phyloP scores from a whole-genome alignment of 2,797 vertebrate species.

The Odontamblyopus rebecca region DNA sequence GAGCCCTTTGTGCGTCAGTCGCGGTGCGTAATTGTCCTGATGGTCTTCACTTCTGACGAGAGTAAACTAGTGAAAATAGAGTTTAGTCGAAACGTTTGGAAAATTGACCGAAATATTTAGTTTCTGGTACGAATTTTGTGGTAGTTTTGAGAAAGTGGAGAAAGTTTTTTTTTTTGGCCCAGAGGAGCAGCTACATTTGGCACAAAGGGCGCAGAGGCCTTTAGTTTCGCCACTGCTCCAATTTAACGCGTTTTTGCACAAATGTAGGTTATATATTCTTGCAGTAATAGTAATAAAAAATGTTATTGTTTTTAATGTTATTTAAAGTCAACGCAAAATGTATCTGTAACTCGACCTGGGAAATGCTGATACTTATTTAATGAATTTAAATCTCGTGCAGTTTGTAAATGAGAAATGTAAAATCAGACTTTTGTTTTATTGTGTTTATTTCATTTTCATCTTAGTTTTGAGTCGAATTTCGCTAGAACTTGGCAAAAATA shows the following conservation, averaged over 20 bases:
- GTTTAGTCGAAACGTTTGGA: background rate
- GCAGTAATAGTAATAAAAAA: background rate
- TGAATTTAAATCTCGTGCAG: background rate
- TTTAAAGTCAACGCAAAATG: background rate
- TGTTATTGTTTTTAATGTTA: no score
- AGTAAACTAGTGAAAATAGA: slow-evolving; percentile 27
- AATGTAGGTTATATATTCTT: background rate
- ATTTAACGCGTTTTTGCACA: background rate
- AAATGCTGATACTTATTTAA: background rate
- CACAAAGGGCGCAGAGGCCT: background rate
- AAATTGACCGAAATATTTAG: background rate
- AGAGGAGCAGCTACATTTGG: background rate
- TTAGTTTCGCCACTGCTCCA: background rate
- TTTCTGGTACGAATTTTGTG: background rate
- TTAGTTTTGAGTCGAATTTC: background rate
- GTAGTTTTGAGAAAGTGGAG: background rate
- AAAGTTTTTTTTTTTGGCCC: background rate
- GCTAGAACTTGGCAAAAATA: background rate
- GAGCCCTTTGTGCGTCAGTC: slow-evolving; percentile 10
- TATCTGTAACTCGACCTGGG: background rate
- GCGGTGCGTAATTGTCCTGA: slow-evolving; percentile 12
- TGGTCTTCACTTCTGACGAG: background rate
- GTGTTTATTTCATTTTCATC: background rate
- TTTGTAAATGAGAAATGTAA: background rate
- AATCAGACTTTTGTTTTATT: background rate